phyloP scores from a whole-genome alignment of 2,113 vertebrate species.

The Ptilonorhynchus violaceus region DNA sequence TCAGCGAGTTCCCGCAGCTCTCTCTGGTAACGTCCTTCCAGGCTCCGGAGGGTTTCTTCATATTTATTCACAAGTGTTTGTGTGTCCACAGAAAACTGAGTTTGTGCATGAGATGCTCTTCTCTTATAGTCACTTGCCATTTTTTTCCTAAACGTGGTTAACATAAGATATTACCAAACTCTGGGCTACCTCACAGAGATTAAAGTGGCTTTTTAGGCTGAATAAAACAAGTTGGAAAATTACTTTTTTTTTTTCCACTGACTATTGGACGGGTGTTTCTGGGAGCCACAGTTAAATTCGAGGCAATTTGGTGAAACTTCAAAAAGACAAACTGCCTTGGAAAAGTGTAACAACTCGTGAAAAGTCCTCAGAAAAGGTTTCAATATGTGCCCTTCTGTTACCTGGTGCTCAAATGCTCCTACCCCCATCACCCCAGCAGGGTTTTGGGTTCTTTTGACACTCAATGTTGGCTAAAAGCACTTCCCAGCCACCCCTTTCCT shows the following conservation, averaged over 20 bases:
- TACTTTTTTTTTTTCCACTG: background rate
- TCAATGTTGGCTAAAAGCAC: background rate
- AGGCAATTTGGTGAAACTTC: background rate
- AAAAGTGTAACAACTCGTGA: background rate
- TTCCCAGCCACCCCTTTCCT: background rate
- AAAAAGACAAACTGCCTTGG: background rate
- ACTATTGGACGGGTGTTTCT: background rate
- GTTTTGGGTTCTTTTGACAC: background rate
- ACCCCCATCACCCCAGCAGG: background rate
- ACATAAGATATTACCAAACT: constrained; percentile 74
- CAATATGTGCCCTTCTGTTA: background rate
- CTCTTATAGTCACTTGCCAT: constrained; percentile 83
- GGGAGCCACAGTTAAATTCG: background rate
- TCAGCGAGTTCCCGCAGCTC: constrained; percentile 74
- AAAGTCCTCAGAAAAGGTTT: background rate
- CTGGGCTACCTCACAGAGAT: constrained; percentile 1
- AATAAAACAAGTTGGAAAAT: background rate
- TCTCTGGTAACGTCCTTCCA: constrained; percentile 73
- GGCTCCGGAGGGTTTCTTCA: constrained; percentile 65
- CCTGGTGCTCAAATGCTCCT: background rate
- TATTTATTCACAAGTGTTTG: constrained; percentile 75
- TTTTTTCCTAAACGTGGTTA: constrained; percentile 85
- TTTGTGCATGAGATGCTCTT: constrained; percentile 80
- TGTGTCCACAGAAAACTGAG: constrained; percentile 77
- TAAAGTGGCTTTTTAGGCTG: background rate